Conservation (phyloP, 1,140 invertebrate species). For the Drosophila triauraria region DNA sequence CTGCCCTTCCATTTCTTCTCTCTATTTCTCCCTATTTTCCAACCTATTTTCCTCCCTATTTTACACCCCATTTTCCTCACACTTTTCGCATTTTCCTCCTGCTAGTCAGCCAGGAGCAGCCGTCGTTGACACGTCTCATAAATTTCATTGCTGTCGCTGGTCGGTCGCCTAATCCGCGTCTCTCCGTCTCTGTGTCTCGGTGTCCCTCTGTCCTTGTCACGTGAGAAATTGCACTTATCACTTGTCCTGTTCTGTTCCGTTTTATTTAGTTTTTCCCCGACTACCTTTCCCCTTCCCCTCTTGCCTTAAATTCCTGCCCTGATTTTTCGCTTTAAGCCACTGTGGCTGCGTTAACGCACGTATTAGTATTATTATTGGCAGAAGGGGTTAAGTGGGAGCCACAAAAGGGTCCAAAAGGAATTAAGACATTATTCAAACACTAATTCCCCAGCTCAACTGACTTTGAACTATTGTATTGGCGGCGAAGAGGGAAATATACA, state of each 20-base stretch:
- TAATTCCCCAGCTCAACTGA: conserved; percentile 37
- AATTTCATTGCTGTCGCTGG: conserved; percentile 72
- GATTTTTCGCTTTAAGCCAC: conserved; percentile 37
- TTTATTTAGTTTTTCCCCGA: neutral
- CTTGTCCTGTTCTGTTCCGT: conserved; percentile 32
- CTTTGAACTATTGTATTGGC: conserved; percentile 20
- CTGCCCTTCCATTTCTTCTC: neutral
- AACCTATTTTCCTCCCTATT: neutral
- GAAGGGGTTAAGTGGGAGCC: neutral
- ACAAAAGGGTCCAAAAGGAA: neutral
- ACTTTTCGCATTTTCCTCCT: neutral
- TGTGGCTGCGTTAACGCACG: conserved; percentile 28
- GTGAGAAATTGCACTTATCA: conserved; percentile 78
- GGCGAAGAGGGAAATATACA: neutral
- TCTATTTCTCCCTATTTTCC: neutral
- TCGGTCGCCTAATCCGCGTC: conserved; percentile 68
- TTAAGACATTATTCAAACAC: conserved; percentile 38
- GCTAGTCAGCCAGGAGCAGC: conserved; percentile 20
- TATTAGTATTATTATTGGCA: conserved; percentile 3
- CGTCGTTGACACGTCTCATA: conserved; percentile 69
- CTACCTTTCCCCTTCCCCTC: neutral
- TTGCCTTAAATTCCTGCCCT: conserved; percentile 12
- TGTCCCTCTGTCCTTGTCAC: conserved; percentile 48
- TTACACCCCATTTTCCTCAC: conserved; percentile 1
- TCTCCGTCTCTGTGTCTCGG: neutral